These are phyloP conservation scores for Festucalex cinctus DNA, from an alignment of 2,113 vertebrate species.

Conservation along the genomic window DNA sequence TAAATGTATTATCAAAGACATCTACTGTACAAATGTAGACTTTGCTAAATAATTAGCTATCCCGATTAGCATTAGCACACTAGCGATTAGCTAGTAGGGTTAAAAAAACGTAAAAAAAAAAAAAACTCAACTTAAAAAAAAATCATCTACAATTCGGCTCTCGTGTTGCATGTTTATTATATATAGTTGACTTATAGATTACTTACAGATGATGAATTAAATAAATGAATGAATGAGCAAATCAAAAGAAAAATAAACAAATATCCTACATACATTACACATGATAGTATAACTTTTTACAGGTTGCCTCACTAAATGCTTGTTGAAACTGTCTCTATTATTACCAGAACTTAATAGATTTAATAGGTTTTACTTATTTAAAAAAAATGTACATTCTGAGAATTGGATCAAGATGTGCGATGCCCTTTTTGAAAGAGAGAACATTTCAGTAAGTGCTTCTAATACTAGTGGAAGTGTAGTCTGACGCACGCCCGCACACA, in stretches of 20 bases:
- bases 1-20: too few species aligned
- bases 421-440: conserved; percentile 14
- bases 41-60: too few species aligned
- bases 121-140: too few species aligned
- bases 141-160: too few species aligned
- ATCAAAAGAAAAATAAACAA: background rate
- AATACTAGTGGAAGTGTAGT: conserved; percentile 27
- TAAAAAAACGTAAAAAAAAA: too few species aligned
- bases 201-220: too few species aligned
- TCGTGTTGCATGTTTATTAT: too few species aligned
- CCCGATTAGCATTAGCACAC: too few species aligned
- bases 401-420: background rate
- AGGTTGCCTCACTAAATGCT: background rate
- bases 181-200: too few species aligned
- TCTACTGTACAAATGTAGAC: too few species aligned
- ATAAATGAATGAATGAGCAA: too few species aligned
- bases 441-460: conserved; percentile 13
- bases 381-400: background rate
- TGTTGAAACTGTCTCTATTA: background rate
- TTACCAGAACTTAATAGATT: background rate
- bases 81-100: too few species aligned
- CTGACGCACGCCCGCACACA: conserved; percentile 13
- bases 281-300: background rate
- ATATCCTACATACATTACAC: background rate
- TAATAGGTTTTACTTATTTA: background rate